Base-by-base conservation (phyloP, 2,888 invertebrate genomes). In the Agonopterix arenella region DNA sequence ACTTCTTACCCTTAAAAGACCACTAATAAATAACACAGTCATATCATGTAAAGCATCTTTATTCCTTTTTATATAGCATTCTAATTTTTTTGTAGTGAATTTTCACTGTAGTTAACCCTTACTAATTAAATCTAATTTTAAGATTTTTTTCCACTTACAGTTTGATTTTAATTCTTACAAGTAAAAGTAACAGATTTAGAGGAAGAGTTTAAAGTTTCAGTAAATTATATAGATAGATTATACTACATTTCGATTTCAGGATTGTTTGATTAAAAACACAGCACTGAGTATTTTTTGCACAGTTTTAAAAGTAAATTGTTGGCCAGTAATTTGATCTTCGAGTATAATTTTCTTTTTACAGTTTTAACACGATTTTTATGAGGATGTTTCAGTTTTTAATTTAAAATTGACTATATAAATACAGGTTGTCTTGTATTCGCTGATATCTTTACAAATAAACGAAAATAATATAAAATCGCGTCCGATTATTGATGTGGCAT, bases 31-130 rank as follows among this genome's bases (percentile, higher is more conserved):
- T 51, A 44, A 48, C 44, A 44, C 52, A 41, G 44, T 48, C 48
- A 46, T 44, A 10, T 47, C 51, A 51, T 54, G 38, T 49, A 28
- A 36, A 42, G 46, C 47, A 50, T 50, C 42, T 47, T 47, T 18
- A 11, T 41, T 18, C 4, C n/a, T 40, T 46, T 44, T 49, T 53
- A 49, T 10, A 52, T 47, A 28, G 28, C 28, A 28, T 28, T 28
- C 28, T 28, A 7, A 28, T 28, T 28, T 18, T 13, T 54, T 51
- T 52, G 54, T 56, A 57, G 55, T 56, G 47, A 47, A 46, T 38
- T 54, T 45, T 47, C 56, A 57, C 54, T 56, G 58, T 60, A 61
- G 60, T 57, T 58, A 56, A 57, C 53, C 47, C 45, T 53, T 28
- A 52, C 44, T 54, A 48, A 56, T 50, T 49, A 9, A 36, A 38